These are phyloP conservation scores for Liasis olivaceus DNA, from an alignment of 2,797 vertebrate genomes.

Conservation along the genomic window DNA sequence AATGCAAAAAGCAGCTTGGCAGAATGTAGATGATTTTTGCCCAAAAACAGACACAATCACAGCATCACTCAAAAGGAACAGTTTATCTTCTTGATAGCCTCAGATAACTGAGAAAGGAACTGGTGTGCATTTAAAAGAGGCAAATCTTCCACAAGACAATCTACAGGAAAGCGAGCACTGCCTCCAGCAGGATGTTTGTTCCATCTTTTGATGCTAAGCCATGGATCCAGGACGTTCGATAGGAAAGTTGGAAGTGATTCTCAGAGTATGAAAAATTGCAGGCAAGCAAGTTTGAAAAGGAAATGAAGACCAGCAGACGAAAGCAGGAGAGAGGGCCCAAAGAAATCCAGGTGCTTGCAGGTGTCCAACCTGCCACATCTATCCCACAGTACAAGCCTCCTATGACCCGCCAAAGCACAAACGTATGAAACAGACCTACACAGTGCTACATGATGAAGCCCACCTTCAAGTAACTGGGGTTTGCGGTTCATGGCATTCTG, in stretches of 20 bases:
- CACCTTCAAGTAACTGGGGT: neutral
- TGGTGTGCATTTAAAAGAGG: neutral
- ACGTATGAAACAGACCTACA: neutral
- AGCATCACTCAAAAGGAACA: neutral
- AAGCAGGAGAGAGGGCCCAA: fast-evolving
- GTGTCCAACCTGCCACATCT: neutral
- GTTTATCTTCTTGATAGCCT: neutral
- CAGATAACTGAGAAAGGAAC: neutral
- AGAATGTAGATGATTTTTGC: neutral
- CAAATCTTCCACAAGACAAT: neutral
- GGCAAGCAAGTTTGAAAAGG: neutral
- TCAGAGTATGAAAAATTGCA: neutral
- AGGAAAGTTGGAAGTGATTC: too few relatives aligned
- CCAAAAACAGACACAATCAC: neutral
- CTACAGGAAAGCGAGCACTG: fast-evolving
- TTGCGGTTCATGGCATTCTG: neutral
- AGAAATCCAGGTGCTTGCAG: neutral
- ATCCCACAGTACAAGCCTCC: neutral
- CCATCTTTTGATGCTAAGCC: neutral
- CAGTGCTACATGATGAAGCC: too few relatives aligned
- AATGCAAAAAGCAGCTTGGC: neutral
- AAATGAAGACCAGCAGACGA: neutral
- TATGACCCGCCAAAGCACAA: neutral
- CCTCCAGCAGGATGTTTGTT: fast-evolving
- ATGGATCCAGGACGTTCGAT: neutral